phyloP scores from a whole-genome alignment of 2,113 vertebrate genomes.

The Lagenorhynchus albirostris region DNA sequence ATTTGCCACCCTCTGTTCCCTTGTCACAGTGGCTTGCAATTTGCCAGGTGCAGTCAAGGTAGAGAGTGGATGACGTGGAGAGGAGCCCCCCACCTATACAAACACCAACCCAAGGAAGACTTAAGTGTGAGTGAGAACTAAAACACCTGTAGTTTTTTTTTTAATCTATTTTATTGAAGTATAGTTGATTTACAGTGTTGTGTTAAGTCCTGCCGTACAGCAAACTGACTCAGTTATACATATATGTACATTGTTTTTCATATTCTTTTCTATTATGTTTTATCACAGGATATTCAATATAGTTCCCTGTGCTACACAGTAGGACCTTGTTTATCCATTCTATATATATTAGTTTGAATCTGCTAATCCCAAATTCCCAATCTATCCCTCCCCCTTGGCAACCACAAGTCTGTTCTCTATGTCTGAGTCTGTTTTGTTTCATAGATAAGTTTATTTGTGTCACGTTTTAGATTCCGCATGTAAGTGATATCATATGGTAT shows the following conservation, averaged over 20 bases:
- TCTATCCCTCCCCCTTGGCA: background rate
- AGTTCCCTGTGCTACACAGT: background rate
- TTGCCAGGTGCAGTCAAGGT: background rate
- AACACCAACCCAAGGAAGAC: background rate
- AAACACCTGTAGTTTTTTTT: background rate
- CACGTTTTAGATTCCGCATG: background rate
- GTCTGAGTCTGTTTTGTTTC: background rate
- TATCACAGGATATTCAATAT: no score
- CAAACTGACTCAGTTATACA: no score
- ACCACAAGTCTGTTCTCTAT: background rate
- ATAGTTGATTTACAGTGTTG: no score
- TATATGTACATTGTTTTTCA: no score
- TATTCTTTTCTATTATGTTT: no score
- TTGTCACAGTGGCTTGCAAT: background rate
- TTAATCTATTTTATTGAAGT: no score
- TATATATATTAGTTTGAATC: background rate
- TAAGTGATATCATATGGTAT: background rate
- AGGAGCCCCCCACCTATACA: background rate
- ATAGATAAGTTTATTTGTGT: background rate
- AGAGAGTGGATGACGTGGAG: background rate
- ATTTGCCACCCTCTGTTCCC: background rate
- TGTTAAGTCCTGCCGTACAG: no score
- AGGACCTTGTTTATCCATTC: background rate
- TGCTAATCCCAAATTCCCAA: background rate
- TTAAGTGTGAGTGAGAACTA: background rate